Conservation (phyloP, 1,140 invertebrate species). For the Drosophila quadrilineata region DNA sequence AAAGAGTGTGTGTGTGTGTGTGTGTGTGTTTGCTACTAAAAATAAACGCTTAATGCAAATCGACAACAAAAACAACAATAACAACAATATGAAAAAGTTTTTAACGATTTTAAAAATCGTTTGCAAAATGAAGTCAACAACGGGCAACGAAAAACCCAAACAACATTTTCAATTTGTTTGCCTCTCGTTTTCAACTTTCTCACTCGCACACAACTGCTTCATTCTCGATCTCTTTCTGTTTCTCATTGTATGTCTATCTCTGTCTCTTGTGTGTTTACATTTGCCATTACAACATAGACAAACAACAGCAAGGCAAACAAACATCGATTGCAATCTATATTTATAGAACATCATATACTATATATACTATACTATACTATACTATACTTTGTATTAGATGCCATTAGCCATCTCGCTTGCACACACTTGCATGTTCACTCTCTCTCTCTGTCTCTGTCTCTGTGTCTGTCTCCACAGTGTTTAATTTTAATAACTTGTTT, state of each 20-base stretch:
- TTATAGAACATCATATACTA: conserved; percentile 6
- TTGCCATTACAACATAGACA: conserved; percentile 39
- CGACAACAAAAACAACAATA: conserved; percentile 25
- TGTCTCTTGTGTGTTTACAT: conserved; percentile 20
- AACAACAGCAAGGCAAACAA: conserved; percentile 1
- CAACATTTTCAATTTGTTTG: conserved; percentile 35
- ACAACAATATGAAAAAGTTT: conserved; percentile 21
- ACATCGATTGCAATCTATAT: conserved; percentile 15
- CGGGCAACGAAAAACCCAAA: not conserved
- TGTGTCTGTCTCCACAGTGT: no score
- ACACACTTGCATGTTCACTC: no score
- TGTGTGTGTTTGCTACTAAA: conserved; percentile 45
- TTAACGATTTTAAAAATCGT: conserved; percentile 33
- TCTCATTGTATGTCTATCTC: not conserved
- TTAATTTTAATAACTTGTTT: no score
- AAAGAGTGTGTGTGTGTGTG: conserved; percentile 18
- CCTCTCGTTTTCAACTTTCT: conserved; percentile 9
- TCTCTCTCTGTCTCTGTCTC: no score
- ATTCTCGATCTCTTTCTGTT: not conserved
- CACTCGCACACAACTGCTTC: no score
- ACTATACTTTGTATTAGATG: no score
- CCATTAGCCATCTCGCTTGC: no score
- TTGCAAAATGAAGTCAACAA: conserved; percentile 45
- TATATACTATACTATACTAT: not conserved
- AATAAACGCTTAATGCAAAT: conserved; percentile 75